Evolutionary conservation across 35 echinoderm and acorn worm genomes (phyloP).

Genomic region (Heliocidaris erythrogramma): DNA sequence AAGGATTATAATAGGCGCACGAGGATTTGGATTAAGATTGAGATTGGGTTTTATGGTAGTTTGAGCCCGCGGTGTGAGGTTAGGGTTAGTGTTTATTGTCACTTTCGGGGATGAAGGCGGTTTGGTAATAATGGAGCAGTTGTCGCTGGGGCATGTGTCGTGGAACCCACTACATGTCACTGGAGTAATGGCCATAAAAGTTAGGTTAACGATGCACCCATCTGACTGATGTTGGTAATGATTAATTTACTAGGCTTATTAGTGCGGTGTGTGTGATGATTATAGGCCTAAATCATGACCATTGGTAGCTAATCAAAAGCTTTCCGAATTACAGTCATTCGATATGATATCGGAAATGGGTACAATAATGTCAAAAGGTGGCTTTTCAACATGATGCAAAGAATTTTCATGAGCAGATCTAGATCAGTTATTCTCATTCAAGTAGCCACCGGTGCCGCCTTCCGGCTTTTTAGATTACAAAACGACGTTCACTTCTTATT

Average conservation of each 20-base stretch:
- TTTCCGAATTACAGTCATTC: neutral
- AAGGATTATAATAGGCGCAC: too few species aligned
- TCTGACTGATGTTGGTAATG: neutral
- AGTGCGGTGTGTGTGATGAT: neutral
- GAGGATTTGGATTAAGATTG: too few species aligned
- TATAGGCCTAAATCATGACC: neutral
- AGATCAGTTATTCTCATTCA: neutral
- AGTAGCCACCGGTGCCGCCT: neutral
- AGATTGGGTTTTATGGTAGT: too few species aligned
- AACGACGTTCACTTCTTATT: neutral
- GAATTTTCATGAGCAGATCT: neutral
- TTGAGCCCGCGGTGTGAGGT: too few species aligned
- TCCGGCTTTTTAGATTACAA: neutral
- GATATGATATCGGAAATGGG: neutral
- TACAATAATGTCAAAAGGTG: neutral
- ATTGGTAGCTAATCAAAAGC: neutral
- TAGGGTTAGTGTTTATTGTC: too few species aligned
- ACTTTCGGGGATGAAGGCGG: too few species aligned
- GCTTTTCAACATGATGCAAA: neutral
- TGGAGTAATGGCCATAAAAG: neutral
- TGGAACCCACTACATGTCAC: neutral
- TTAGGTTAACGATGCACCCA: neutral
- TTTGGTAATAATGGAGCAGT: too few species aligned
- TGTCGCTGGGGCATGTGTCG: too few species aligned
- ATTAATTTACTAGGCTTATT: neutral